Percentiles rank a stretch among this genome's conserved stretches.
Evolutionary conservation across 1,140 invertebrate species (phyloP).

Genomic region (Tetragnatha versicolor): DNA sequence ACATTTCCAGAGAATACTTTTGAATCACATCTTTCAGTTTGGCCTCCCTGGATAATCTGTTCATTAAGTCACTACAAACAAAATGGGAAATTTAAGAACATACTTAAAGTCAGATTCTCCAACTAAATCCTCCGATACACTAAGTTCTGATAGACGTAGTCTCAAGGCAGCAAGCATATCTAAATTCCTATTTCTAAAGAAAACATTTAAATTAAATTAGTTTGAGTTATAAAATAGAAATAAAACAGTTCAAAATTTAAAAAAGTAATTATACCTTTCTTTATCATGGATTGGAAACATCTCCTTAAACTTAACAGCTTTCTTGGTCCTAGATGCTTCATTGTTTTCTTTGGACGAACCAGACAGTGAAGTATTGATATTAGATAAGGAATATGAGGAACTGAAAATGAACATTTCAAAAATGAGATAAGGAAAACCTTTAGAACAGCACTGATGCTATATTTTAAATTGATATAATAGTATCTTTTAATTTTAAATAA

Average conservation of each 20-base stretch:
- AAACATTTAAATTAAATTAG: background rate
- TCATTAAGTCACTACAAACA: too few species aligned
- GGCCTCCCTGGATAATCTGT: too few species aligned
- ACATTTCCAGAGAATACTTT: too few species aligned
- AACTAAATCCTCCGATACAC: slow-evolving; percentile 12
- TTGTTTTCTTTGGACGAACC: background rate
- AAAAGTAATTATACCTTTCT: too few species aligned
- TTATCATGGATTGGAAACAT: slow-evolving; percentile 57
- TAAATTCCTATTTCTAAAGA: slow-evolving; percentile 42
- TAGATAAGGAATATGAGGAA: background rate
- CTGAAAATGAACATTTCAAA: background rate
- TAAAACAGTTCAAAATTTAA: too few species aligned
- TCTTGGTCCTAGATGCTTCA: background rate
- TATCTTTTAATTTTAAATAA: too few species aligned
- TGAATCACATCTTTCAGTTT: too few species aligned
- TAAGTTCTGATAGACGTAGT: slow-evolving; percentile 9
- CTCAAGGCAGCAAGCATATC: slow-evolving; percentile 28
- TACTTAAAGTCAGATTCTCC: slow-evolving; percentile 13
- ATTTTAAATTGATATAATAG: too few species aligned
- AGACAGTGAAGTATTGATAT: background rate
- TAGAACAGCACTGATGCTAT: too few species aligned
- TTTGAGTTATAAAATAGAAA: background rate
- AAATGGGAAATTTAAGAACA: too few species aligned
- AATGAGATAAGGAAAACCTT: background rate
- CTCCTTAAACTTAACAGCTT: slow-evolving; percentile 58